These are phyloP conservation scores for Zootoca vivipara DNA, from an alignment of 2,113 vertebrate genomes.

Conservation along the genomic window DNA sequence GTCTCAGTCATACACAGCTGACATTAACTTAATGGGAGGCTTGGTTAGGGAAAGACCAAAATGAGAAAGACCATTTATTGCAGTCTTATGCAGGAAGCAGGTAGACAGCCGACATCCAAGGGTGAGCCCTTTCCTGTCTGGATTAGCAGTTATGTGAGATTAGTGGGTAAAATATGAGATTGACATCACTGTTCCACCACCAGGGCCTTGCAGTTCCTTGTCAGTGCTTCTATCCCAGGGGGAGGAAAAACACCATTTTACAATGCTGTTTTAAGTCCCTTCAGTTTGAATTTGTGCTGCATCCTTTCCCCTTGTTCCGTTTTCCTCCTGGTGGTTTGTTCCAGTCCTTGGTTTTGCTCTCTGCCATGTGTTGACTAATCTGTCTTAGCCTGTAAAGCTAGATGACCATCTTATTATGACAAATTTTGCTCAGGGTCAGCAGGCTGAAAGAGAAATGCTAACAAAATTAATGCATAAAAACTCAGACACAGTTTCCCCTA, in stretches of 20 bases:
- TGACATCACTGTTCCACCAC: not conserved
- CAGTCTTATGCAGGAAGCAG: not conserved
- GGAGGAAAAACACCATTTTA: not conserved
- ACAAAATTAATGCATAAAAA: slow-evolving; percentile 22
- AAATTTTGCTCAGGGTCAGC: slow-evolving; percentile 39
- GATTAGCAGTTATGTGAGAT: not conserved
- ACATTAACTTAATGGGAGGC: too few relatives aligned
- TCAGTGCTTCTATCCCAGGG: not conserved
- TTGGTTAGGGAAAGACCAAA: too few relatives aligned
- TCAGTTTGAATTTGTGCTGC: slow-evolving; percentile 31
- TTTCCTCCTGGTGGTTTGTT: slow-evolving; percentile 37
- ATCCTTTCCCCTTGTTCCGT: not conserved
- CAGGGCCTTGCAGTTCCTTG: not conserved
- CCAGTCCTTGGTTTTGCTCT: slow-evolving; percentile 29
- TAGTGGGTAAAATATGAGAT: not conserved
- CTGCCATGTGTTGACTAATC: not conserved
- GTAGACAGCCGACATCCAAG: not conserved
- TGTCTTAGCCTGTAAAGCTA: slow-evolving; percentile 41
- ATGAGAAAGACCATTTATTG: not conserved
- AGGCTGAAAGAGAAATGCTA: slow-evolving; percentile 32
- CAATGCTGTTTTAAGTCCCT: slow-evolving; percentile 40
- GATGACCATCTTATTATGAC: slow-evolving; percentile 33
- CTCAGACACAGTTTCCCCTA: not conserved
- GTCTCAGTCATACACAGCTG: too few relatives aligned
- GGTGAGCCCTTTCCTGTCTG: not conserved